phyloP scores from a whole-genome alignment of 1,140 invertebrate species.

The Tetragonula clypearis region DNA sequence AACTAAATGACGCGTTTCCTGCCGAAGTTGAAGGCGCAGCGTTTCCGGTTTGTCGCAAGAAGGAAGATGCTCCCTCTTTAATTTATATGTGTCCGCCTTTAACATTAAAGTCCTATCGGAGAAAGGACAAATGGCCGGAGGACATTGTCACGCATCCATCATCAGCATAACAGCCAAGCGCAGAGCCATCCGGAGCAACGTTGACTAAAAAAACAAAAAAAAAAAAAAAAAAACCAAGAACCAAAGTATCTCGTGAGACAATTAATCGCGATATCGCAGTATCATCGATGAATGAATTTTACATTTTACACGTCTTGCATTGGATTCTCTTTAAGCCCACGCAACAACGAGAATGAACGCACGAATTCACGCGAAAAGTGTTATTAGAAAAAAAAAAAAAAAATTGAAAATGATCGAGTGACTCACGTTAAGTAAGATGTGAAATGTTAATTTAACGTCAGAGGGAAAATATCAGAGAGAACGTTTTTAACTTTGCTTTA shows the following conservation, averaged over 20 bases:
- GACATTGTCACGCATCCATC: slow-evolving; percentile 38
- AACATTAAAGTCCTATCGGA: slow-evolving; percentile 30
- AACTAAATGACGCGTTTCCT: slow-evolving; percentile 38
- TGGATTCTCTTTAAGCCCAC: background rate
- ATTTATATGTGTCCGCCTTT: slow-evolving; percentile 49
- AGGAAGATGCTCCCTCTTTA: slow-evolving; percentile 39
- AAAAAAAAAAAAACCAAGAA: background rate
- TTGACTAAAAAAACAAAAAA: background rate
- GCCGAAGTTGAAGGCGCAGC: slow-evolving; percentile 31
- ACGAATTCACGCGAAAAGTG: too few relatives aligned
- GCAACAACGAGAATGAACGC: too few relatives aligned
- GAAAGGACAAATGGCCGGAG: slow-evolving; percentile 28
- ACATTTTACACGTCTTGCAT: too few relatives aligned
- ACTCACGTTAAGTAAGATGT: too few relatives aligned
- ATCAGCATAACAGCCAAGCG: slow-evolving; percentile 31
- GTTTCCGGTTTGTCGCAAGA: slow-evolving; percentile 10
- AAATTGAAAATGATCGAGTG: too few relatives aligned
- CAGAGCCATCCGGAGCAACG: slow-evolving; percentile 15
- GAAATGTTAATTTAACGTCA: too few relatives aligned
- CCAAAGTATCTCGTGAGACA: background rate
- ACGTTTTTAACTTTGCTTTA: too few relatives aligned
- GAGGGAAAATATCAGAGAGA: too few relatives aligned
- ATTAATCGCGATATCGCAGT: background rate
- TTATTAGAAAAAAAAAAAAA: too few relatives aligned
- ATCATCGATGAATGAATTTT: background rate